Conservation (phyloP, 1,140 invertebrate genomes). For the Euura lappo region DNA sequence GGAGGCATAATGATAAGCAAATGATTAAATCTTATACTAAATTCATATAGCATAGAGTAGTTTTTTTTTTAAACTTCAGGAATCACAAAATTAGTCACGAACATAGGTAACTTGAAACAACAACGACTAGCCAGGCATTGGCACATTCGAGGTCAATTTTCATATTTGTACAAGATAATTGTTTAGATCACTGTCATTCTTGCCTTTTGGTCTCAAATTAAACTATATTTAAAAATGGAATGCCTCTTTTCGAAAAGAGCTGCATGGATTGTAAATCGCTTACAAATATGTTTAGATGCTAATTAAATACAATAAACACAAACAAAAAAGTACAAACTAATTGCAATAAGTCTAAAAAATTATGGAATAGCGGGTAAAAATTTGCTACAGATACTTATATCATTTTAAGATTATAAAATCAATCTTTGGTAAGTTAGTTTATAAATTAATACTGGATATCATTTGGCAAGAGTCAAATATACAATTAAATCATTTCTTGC, state of each 20-base stretch:
- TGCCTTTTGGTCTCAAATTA: background rate
- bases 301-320: background rate
- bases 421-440: background rate
- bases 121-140: background rate
- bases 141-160: background rate
- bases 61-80: background rate
- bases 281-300: background rate
- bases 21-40: too few species aligned
- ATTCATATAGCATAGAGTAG: background rate
- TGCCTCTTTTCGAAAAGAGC: background rate
- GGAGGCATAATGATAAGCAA: too few species aligned
- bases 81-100: background rate
- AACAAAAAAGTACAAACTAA: too few species aligned
- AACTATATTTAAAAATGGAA: slow-evolving; percentile 1
- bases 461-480: background rate
- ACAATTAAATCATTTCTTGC: background rate
- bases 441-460: background rate
- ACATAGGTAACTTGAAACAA: background rate
- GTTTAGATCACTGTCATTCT: background rate
- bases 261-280: background rate
- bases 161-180: background rate
- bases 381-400: too few species aligned
- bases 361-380: background rate
- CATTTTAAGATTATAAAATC: too few species aligned
- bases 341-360: too few species aligned